phyloP scores from a whole-genome alignment of 2,113 vertebrate species.

The Epinephelus cyanopodus region DNA sequence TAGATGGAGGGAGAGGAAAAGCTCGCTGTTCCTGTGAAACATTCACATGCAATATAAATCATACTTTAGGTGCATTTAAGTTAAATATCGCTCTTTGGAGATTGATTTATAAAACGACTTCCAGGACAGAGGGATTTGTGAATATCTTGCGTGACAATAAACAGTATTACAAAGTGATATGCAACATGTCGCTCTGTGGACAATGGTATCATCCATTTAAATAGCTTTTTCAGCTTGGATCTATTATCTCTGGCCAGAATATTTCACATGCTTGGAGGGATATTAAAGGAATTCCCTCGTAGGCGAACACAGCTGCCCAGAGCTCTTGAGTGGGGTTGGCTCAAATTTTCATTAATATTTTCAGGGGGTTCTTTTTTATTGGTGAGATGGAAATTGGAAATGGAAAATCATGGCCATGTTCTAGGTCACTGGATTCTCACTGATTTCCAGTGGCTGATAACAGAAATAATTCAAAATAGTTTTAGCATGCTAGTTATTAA shows the following conservation, averaged over 20 bases:
- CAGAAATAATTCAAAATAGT: neutral
- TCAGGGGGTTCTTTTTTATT: neutral
- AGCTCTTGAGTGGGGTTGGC: neutral
- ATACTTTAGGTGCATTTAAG: conserved; percentile 4
- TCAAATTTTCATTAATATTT: conserved; percentile 37
- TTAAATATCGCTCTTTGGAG: neutral
- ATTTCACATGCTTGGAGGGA: conserved; percentile 54
- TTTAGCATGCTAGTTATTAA: neutral
- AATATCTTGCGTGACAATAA: conserved; percentile 10
- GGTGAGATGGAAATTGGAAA: neutral
- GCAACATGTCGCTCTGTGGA: conserved; percentile 13
- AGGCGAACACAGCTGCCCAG: conserved; percentile 32
- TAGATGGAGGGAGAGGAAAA: conserved; percentile 15
- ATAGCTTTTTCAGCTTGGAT: conserved; percentile 51
- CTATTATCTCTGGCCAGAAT: conserved; percentile 47
- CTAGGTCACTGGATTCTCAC: neutral
- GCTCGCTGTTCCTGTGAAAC: neutral
- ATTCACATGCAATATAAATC: conserved; percentile 30
- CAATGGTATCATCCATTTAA: conserved; percentile 38
- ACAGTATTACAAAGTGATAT: conserved; percentile 8
- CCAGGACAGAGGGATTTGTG: neutral
- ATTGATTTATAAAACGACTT: neutral
- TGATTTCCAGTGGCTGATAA: conserved; percentile 21
- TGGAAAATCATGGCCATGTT: neutral
- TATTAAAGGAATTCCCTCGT: conserved; percentile 43